Evolutionary conservation across 2,888 invertebrate species (phyloP), one percentile per base, ranked within the genome.

Genomic region (Oligia latruncula): DNA sequence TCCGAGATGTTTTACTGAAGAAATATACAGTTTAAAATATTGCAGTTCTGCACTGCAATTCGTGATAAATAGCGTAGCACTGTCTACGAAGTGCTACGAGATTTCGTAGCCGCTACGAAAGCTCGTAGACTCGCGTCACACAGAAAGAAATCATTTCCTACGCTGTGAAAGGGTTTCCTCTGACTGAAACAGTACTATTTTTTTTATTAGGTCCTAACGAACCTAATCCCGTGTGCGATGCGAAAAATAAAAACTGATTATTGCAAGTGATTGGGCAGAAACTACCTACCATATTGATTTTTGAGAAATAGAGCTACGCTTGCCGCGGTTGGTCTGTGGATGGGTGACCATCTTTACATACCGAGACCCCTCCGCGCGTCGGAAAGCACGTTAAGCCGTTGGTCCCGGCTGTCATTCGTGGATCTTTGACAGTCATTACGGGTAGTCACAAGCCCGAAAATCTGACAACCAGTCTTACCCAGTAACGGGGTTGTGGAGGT

Each of bases 91-190:
- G 35, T 64, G 83, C 77, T 86, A 85, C 77, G 77, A 43, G 17
- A 64, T 67, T 65, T 73, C 82, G 85, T 85, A 82, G 85, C 64
- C 0, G 66, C 70, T 80, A 80, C 83, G 65, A 71, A 68, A 20
- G 9, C 4, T 60, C 15, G 68, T 73, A 78, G 72, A 73, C 20
- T 23, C 29, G 0, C 35, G 9, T 9, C 4, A 11, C 4, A 35
- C 4, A n/a, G 52, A 49, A 62, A 79, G 15, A 15, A 43, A n/a
- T 52, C 43, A 6, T 52, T 67, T 46, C 0, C n/a, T 23, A 65
- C 5, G 13, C 43, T 20, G 8, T 2, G 13, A 67, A 43, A 43
- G 5, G 20, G 13, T 67, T 62, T 55, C n/a, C 35, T 29, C 4
- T 15, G 46, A 23, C 15, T 29, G 29, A 79, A 80, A 55, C 46